Conservation (phyloP, 2,113 vertebrate genomes). For the Sialia sialis region DNA sequence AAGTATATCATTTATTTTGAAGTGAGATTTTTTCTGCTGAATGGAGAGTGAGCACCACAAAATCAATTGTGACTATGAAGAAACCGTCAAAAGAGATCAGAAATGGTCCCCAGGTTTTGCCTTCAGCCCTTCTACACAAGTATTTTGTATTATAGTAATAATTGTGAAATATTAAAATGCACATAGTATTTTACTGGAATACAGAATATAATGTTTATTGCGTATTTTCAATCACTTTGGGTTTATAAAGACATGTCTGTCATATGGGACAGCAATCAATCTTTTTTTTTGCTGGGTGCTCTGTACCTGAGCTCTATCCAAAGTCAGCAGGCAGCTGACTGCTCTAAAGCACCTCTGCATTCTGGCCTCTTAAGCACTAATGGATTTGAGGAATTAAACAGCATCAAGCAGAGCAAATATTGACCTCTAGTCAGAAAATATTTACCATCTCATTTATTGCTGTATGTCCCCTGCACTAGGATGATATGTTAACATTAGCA, state of each 20-base stretch:
- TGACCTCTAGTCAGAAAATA: conserved; percentile 58
- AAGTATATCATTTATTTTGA: background rate
- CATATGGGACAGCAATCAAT: background rate
- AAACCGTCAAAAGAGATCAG: background rate
- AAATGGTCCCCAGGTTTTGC: background rate
- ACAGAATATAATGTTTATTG: too few relatives aligned
- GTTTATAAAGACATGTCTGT: background rate
- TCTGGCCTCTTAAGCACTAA: conserved; percentile 3
- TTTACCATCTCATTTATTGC: conserved; percentile 55
- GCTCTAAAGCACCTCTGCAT: background rate
- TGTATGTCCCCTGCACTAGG: background rate
- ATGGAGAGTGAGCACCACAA: background rate
- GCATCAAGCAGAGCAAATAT: conserved; percentile 54
- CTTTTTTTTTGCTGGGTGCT: background rate
- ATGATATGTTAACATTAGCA: conserved; percentile 40
- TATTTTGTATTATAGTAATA: fast-evolving
- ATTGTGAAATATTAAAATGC: background rate
- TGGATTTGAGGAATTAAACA: conserved; percentile 59
- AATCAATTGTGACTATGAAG: background rate
- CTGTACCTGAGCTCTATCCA: background rate
- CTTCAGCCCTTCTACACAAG: background rate
- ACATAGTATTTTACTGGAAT: background rate
- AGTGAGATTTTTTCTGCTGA: background rate
- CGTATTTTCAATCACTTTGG: background rate
- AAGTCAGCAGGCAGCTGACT: background rate